These are phyloP conservation scores for Corythaeola cristata DNA, from an alignment of 2,113 vertebrate genomes.

Conservation along the genomic window DNA sequence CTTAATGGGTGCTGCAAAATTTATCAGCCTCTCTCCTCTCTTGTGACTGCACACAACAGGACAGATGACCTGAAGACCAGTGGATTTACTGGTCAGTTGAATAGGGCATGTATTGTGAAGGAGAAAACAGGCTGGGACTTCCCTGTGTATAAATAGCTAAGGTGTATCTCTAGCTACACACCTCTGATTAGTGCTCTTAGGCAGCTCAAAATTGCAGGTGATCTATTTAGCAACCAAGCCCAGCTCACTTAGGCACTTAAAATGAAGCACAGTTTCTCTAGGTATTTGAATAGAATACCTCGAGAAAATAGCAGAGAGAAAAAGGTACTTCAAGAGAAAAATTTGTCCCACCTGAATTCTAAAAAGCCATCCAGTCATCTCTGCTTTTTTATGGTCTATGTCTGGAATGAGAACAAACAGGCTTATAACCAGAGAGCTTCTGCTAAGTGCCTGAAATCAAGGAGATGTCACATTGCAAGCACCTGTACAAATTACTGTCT, in stretches of 20 bases:
- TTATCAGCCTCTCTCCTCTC: not conserved
- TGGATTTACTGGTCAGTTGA: not conserved
- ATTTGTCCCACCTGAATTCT: not conserved
- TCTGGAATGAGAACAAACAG: slow-evolving; percentile 30
- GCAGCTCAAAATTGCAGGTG: not conserved
- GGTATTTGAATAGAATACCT: not conserved
- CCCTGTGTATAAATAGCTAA: not conserved
- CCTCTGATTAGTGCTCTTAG: not conserved
- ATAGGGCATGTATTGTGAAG: not conserved
- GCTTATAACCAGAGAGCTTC: slow-evolving; percentile 3
- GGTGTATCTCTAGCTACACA: not conserved
- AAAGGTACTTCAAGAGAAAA: not conserved
- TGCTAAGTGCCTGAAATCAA: slow-evolving; percentile 40
- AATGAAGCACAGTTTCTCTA: not conserved
- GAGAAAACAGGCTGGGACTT: not conserved
- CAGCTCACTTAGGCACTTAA: not conserved
- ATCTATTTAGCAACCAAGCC: not conserved
- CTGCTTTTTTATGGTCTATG: not conserved
- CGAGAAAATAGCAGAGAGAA: not conserved
- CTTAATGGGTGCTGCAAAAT: not conserved
- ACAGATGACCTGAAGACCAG: not conserved
- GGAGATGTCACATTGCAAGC: not conserved
- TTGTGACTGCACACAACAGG: not conserved
- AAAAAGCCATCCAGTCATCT: not conserved
- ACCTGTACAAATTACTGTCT: slow-evolving; percentile 4